phyloP scores from a whole-genome alignment of 92 coral and sea anemone genomes.

The Plumapathes pennacea region DNA sequence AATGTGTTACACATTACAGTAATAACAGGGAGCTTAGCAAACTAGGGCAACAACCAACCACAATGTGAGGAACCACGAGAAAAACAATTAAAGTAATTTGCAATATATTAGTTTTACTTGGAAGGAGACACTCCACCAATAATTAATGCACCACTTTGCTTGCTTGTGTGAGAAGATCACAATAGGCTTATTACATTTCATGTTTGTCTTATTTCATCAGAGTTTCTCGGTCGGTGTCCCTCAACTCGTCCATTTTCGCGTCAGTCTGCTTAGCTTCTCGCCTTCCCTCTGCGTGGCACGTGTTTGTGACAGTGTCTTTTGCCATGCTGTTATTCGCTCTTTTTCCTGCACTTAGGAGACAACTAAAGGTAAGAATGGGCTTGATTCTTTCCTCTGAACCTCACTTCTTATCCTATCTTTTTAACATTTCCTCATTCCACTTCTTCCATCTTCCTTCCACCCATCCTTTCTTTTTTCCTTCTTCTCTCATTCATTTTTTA shows the following conservation, averaged over 20 bases:
- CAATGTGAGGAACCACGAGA: too few relatives aligned
- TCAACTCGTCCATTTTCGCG: slow-evolving; percentile 91
- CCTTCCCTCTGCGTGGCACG: slow-evolving; percentile 93
- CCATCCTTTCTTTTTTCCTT: not conserved
- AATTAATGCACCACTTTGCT: too few relatives aligned
- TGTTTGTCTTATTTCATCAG: slow-evolving; percentile 21
- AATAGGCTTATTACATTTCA: not conserved
- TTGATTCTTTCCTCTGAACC: too few relatives aligned
- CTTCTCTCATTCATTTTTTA: too few relatives aligned
- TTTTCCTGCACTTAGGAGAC: slow-evolving; percentile 83
- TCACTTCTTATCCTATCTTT: too few relatives aligned
- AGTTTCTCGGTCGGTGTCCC: slow-evolving; percentile 85
- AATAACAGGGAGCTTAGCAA: too few relatives aligned
- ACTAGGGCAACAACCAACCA: too few relatives aligned
- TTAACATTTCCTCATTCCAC: not conserved
- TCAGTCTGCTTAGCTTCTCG: slow-evolving; percentile 97
- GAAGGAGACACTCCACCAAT: too few relatives aligned
- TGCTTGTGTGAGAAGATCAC: not conserved
- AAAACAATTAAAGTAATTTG: too few relatives aligned
- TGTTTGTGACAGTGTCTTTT: slow-evolving; percentile 80
- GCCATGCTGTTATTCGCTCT: slow-evolving; percentile 92
- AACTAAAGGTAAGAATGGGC: slow-evolving; percentile 66
- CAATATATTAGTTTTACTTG: too few relatives aligned
- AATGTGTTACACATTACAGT: too few relatives aligned
- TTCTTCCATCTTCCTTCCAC: not conserved